Evolutionary conservation across 2,888 invertebrate species (phyloP), one percentile per base, ranked within the genome.

Genomic region (Patella ulyssiponensis): DNA sequence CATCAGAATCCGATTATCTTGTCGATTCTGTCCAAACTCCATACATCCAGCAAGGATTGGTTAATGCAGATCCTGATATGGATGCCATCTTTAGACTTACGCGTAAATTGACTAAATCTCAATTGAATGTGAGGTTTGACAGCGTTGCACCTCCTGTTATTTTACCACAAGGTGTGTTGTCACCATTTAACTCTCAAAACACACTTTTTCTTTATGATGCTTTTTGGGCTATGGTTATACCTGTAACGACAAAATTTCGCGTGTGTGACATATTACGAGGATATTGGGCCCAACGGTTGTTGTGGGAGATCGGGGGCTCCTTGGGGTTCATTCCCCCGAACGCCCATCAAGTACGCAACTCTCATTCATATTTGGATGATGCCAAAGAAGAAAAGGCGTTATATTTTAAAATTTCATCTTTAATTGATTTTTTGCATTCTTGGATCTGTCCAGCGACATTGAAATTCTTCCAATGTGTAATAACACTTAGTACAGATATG

Each of bases 51-150:
- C 88, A 88, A 77, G 85, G 87, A 11, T 71, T 89, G 2, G 87
- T 85, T 56, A 84, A 87, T 73, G 86, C 86, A 7, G 88, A 88
- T 75, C 88, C 88, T 1, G 88, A 88, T 79, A 84, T 89, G 58
- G 88, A 88, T 80, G 87, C 88, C 53, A 79, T 88, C 12, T 87
- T 82, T 77, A 70, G 88, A 74, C 80, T 88, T 69, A 87, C 86
- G 12, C 73, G 87, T 54, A 81, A 81, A 56, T 71, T 58, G n/a
- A 73, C 80, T 0, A n/a, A 69, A 12, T 69, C 73, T 20, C 73
- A 54, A 27, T 76, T 87, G 17, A 77, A 84, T 56, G 73, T 87
- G 52, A 77, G 75, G 14, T 88, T 88, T 79, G 86, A 89, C 58
- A 20, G 72, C 20, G 74, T 75, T 17, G 83, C 86, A 15, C 88